Evolutionary conservation across 2,888 invertebrate species (phyloP).

Genomic region (Leucophenga montana): DNA sequence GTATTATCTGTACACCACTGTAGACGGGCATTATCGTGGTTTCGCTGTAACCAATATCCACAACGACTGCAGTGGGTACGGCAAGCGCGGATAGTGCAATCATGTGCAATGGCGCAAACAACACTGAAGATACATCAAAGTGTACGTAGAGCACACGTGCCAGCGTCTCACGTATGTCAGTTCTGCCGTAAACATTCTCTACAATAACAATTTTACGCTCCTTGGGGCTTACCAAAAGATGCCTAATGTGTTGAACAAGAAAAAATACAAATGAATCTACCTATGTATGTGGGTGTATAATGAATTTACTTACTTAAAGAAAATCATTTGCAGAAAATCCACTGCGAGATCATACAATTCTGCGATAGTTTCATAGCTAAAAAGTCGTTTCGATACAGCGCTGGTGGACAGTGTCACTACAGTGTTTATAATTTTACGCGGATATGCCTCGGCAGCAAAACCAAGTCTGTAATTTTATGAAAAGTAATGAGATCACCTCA

Average conservation of each 20-base stretch:
- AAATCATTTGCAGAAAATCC: constrained; percentile 89
- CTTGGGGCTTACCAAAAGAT: constrained; percentile 92
- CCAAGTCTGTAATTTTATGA: constrained; percentile 82
- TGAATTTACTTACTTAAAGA: constrained; percentile 81
- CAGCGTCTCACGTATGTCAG: constrained; percentile 87
- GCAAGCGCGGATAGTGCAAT: constrained; percentile 89
- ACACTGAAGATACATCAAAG: constrained; percentile 88
- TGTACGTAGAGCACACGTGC: constrained; percentile 94
- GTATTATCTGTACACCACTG: constrained; percentile 88
- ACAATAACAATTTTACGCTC: constrained; percentile 93
- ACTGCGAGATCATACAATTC: constrained; percentile 90
- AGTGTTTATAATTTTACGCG: constrained; percentile 89
- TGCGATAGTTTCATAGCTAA: constrained; percentile 78
- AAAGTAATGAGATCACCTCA: constrained; percentile 49
- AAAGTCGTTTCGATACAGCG: constrained; percentile 77
- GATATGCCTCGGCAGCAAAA: constrained; percentile 90
- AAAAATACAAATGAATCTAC: not conserved
- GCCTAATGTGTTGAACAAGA: constrained; percentile 75
- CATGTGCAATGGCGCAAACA: constrained; percentile 90
- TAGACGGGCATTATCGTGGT: constrained; percentile 88
- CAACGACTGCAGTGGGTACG: constrained; percentile 84
- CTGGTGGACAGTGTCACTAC: constrained; percentile 81
- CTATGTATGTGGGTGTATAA: not conserved
- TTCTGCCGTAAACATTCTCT: constrained; percentile 89
- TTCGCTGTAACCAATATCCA: constrained; percentile 92